Percentiles rank a stretch among this genome's conserved stretches.
These are phyloP conservation scores for Monopterus albus DNA, from an alignment of 2,113 vertebrate species.

Conservation along the genomic window DNA sequence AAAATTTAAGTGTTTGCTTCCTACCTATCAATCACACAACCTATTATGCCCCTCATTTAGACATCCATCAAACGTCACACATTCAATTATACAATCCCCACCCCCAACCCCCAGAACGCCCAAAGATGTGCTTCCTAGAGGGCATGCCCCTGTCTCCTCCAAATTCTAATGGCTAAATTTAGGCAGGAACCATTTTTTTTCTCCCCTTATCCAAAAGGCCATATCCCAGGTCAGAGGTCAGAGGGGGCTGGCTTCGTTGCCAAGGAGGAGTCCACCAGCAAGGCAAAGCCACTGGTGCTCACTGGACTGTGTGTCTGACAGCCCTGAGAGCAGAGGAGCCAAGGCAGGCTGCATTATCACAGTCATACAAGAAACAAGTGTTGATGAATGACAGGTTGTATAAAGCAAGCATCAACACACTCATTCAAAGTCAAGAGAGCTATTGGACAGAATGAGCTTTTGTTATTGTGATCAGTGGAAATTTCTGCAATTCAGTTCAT, in stretches of 20 bases:
- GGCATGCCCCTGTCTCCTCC: slow-evolving; percentile 61
- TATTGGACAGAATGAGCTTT: slow-evolving; percentile 30
- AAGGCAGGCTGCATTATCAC: slow-evolving; percentile 47
- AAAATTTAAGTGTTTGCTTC: slow-evolving; percentile 69
- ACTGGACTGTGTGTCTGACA: slow-evolving; percentile 65
- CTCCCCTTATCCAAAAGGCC: slow-evolving; percentile 45
- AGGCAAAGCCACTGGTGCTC: slow-evolving; percentile 59
- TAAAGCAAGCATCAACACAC: slow-evolving; percentile 35
- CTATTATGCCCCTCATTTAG: slow-evolving; percentile 68
- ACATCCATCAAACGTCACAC: slow-evolving; percentile 72
- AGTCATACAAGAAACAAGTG: slow-evolving; percentile 48
- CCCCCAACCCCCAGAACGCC: slow-evolving; percentile 43
- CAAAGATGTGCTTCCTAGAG: slow-evolving; percentile 61
- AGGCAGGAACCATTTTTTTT: slow-evolving; percentile 59
- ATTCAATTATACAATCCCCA: slow-evolving; percentile 62
- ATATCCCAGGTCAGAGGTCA: slow-evolving; percentile 57
- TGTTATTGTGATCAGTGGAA: slow-evolving; percentile 43
- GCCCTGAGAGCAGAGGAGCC: slow-evolving; percentile 62
- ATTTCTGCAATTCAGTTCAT: neutral
- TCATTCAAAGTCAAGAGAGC: slow-evolving; percentile 51
- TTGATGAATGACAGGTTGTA: slow-evolving; percentile 58
- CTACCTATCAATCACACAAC: slow-evolving; percentile 77
- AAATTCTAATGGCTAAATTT: slow-evolving; percentile 70
- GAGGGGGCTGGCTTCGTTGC: slow-evolving; percentile 65
- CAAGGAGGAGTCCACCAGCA: slow-evolving; percentile 59